Conservation (phyloP, 2,113 vertebrate genomes). For the Bos javanicus region DNA sequence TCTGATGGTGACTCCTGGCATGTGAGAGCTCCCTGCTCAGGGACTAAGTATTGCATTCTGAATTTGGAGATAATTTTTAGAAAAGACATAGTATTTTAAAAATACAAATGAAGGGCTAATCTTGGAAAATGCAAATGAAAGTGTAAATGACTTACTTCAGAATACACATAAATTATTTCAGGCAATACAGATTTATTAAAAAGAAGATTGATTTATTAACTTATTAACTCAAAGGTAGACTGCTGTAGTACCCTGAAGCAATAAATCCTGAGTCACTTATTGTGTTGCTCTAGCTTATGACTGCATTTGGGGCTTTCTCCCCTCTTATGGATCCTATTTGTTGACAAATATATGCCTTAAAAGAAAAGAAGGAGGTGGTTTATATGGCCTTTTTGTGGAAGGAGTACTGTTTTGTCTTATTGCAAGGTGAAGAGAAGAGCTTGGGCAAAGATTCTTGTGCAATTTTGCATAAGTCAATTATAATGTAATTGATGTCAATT, state of each 20-base stretch:
- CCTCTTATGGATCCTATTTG: background rate
- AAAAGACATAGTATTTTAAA: conserved; percentile 10
- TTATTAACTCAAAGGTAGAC: background rate
- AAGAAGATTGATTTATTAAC: background rate
- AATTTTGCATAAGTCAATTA: background rate
- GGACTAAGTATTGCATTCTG: background rate
- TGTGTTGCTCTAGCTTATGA: background rate
- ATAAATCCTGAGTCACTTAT: background rate
- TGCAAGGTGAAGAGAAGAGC: background rate
- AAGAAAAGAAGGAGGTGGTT: background rate
- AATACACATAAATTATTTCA: background rate
- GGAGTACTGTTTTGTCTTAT: background rate
- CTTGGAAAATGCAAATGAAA: background rate
- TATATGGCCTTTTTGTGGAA: background rate
- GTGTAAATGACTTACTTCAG: background rate
- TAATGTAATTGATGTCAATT: background rate
- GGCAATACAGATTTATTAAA: background rate
- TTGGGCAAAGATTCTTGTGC: background rate
- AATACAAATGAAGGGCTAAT: background rate
- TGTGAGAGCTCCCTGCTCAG: too few relatives aligned
- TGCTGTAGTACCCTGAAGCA: background rate
- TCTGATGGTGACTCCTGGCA: background rate
- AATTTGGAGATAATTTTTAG: background rate
- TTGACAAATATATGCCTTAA: background rate
- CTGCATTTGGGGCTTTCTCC: background rate